A percentile compares a stretch with the other conserved stretches of the same genome.
phyloP scores from a whole-genome alignment of 35 echinoderm and acorn worm genomes.

The Heliocidaris erythrogramma region DNA sequence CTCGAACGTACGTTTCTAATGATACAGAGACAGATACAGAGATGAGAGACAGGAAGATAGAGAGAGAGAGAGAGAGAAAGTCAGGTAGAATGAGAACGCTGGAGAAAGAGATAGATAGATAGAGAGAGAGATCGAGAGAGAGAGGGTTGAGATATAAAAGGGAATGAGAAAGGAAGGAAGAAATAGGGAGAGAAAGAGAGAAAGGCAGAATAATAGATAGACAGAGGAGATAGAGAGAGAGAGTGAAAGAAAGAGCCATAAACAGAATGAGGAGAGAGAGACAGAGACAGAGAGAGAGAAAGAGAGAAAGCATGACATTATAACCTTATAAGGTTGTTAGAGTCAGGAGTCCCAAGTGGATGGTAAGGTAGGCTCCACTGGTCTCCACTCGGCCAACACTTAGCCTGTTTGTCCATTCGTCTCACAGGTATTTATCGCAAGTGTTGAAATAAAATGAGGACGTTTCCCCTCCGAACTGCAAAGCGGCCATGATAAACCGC shows the following conservation, averaged over 20 bases:
- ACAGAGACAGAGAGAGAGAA: neutral
- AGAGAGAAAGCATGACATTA: neutral
- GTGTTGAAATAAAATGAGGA: neutral
- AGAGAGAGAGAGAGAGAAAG: no score
- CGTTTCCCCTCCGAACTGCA: neutral
- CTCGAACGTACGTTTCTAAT: no score
- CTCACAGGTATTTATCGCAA: neutral
- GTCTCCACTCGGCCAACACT: neutral
- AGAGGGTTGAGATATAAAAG: no score
- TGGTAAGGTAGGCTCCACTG: neutral
- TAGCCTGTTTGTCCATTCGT: neutral
- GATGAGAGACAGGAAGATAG: no score
- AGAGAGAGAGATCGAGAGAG: no score
- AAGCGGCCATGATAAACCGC: neutral
- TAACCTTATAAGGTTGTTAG: neutral
- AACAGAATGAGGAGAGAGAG: neutral
- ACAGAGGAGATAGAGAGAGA: neutral
- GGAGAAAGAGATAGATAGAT: no score
- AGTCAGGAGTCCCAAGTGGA: neutral
- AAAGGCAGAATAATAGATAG: neutral
- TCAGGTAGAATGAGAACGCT: no score
- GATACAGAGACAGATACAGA: no score
- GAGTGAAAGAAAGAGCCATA: neutral
- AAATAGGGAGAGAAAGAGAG: no score
- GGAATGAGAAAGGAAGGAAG: no score